Percentiles rank a stretch among this genome's conserved stretches.
These are phyloP conservation scores for Tragelaphus eurycerus DNA, from an alignment of 2,797 vertebrate species.

Conservation along the genomic window DNA sequence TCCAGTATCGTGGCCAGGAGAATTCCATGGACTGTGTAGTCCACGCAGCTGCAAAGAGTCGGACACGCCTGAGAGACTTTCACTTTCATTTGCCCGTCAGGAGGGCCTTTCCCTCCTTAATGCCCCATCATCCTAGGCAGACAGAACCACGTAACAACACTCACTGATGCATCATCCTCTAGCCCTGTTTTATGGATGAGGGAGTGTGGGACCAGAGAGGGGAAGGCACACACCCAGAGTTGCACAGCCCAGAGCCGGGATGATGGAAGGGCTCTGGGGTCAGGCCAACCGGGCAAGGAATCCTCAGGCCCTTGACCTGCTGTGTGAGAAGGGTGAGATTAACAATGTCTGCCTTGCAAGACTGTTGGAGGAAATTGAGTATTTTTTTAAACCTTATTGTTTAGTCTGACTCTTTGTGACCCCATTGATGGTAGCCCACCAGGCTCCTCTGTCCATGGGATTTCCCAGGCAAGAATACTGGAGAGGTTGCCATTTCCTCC, in stretches of 20 bases:
- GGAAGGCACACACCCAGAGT: neutral
- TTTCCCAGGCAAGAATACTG: neutral
- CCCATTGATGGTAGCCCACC: neutral
- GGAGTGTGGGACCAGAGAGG: neutral
- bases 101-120: neutral
- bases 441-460: neutral
- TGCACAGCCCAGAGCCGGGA: neutral
- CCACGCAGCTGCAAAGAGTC: neutral
- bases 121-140: accelerated
- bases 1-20: neutral
- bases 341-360: no score
- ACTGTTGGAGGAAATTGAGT: neutral
- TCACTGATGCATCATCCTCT: neutral
- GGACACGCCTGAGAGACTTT: accelerated
- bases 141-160: accelerated
- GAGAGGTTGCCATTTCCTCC: neutral
- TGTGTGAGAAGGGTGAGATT: accelerated
- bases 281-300: accelerated
- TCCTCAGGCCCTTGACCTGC: neutral
- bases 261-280: neutral
- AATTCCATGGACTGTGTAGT: neutral
- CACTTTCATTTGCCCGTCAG: neutral
- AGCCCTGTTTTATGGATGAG: no score
- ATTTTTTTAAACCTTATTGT: neutral
- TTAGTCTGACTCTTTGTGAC: neutral